Evolutionary conservation across 2,797 vertebrate genomes (phyloP).

Genomic region (Micrastur ruficollis): DNA sequence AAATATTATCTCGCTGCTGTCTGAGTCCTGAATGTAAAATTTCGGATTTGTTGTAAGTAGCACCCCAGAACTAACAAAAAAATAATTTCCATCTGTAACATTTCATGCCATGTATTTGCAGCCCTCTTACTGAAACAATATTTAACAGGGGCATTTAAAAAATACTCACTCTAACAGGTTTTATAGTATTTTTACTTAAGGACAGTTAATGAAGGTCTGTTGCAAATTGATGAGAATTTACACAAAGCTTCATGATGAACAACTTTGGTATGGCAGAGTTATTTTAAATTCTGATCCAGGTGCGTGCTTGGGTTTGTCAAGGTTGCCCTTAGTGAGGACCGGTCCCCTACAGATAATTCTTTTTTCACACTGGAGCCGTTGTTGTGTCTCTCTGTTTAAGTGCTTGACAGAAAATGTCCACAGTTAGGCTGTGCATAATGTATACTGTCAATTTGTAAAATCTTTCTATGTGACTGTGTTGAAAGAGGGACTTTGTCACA

Average conservation of each 20-base stretch:
- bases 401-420: slow-evolving; percentile 55
- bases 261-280: slow-evolving; percentile 32
- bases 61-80: slow-evolving; percentile 42
- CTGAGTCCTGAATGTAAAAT: not conserved
- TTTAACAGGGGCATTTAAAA: slow-evolving; percentile 31
- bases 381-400: slow-evolving; percentile 54
- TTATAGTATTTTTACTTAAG: slow-evolving; percentile 26
- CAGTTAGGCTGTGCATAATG: slow-evolving; percentile 47
- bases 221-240: slow-evolving; percentile 42
- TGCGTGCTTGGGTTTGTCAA: slow-evolving; percentile 57
- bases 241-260: not conserved
- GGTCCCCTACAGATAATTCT: slow-evolving; percentile 52
- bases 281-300: slow-evolving; percentile 56
- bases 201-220: slow-evolving; percentile 45
- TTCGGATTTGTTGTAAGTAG: not conserved
- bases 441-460: slow-evolving; percentile 24
- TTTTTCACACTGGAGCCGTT: slow-evolving; percentile 47
- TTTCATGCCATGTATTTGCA: slow-evolving; percentile 44
- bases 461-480: not conserved
- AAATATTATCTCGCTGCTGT: not conserved
- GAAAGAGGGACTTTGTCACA: slow-evolving; percentile 40
- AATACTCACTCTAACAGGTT: not conserved
- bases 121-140: slow-evolving; percentile 8
- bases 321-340: slow-evolving; percentile 31
- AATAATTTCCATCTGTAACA: slow-evolving; percentile 39